phyloP scores from a whole-genome alignment of 1,140 invertebrate species.

The Yoshiicerus persimilis region DNA sequence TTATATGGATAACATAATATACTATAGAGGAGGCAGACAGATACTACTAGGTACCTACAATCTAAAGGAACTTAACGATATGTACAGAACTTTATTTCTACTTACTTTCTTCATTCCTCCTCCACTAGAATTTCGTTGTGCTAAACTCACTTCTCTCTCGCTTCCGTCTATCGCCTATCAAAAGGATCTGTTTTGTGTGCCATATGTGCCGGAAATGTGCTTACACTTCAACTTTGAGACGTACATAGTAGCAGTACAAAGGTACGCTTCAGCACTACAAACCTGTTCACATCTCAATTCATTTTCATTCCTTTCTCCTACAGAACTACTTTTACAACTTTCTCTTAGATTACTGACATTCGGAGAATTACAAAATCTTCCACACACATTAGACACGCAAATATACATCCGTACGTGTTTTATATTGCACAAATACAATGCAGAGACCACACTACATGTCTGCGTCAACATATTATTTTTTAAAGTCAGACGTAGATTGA shows the following conservation, averaged over 20 bases:
- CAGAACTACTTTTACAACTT: slow-evolving; percentile 2
- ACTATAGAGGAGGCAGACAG: neutral
- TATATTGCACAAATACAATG: no score
- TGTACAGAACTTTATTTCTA: neutral
- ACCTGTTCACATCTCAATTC: neutral
- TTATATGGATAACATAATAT: neutral
- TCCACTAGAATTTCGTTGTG: neutral
- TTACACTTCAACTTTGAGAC: neutral
- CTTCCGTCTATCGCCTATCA: neutral
- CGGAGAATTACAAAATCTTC: neutral
- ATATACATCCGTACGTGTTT: neutral
- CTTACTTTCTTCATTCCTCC: neutral
- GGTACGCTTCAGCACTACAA: neutral
- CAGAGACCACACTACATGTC: no score
- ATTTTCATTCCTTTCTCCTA: neutral
- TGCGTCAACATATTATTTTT: no score
- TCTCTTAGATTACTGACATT: neutral
- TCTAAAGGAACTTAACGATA: neutral
- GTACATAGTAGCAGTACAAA: neutral
- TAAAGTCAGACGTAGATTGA: neutral
- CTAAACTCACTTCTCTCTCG: neutral
- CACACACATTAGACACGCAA: neutral
- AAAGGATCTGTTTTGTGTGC: neutral
- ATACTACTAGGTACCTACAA: neutral
- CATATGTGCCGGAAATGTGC: slow-evolving; percentile 15